Base-by-base conservation (phyloP, 2,797 vertebrate species). In the Vipera ursinii region DNA sequence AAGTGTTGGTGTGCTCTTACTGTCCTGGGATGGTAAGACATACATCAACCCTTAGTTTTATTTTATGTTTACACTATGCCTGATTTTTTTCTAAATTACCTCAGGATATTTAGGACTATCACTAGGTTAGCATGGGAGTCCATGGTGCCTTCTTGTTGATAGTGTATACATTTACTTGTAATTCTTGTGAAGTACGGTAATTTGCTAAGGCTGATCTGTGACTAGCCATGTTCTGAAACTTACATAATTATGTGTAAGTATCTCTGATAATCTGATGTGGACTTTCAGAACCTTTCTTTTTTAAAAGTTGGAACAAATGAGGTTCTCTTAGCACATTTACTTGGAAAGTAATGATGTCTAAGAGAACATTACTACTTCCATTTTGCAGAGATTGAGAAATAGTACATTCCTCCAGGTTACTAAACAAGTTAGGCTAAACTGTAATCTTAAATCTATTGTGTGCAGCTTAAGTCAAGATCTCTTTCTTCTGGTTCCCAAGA, bases 311-410 rank as follows among this genome's bases (percentile, higher is more conserved):
- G 6, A 38, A 48, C 57, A 86, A 13, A 20, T 61, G 57, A 20
- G 48, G 26, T 13, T 51, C 44, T 56, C 51, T 91, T 14, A 38
- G 61, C 48, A 38, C 60, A 69, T 55, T 28, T 28, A 73, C 22
- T 53, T 57, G 13, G 60, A 91, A 60, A 69, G 56, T 15, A 53
- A 32, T 48, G 32, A 51, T 13, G 6, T 87, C 51, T 57, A 13
- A 56, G 32, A 88, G 24, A 56, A 57, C 24, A 88, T 73, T 56
- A 22, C 38, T 44, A 57, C 28, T 87, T 56, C 51, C 22, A 65
- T 90, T 91, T 91, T 91, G 56, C 90, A 87, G 5, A 87, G 24
- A 26, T n/a, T 78, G 91, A 78, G 32, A 44, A 91, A 73, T n/a
- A 38, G 24, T 88, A 73, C 10, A 78, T 92, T 92, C 17, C 82